A percentile compares a stretch with the other conserved stretches of the same genome.
Evolutionary conservation across 1,140 invertebrate species (phyloP).

Genomic region (Eueides isabella): DNA sequence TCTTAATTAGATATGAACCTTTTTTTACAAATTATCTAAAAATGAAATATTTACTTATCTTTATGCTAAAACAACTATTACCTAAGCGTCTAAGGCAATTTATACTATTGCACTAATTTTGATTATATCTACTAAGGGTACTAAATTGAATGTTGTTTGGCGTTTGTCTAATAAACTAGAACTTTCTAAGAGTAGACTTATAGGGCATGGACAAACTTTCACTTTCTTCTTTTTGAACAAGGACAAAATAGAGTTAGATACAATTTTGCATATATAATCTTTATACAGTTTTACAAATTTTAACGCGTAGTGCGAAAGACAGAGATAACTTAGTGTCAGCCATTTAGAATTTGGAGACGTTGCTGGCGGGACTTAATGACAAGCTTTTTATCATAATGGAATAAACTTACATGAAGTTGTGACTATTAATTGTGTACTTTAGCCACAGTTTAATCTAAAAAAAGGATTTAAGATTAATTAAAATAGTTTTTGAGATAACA

Average conservation of each 20-base stretch:
- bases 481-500: neutral
- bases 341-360: no score
- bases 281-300: neutral
- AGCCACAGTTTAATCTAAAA: neutral
- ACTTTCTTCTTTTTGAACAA: neutral
- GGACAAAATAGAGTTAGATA: neutral
- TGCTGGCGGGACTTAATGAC: no score
- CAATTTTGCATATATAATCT: neutral
- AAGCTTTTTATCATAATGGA: no score
- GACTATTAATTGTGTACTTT: no score
- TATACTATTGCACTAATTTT: neutral
- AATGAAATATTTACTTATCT: no score
- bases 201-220: conserved; percentile 1
- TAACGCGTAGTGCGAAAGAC: no score
- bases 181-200: neutral
- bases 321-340: no score
- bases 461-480: neutral
- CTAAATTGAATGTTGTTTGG: neutral
- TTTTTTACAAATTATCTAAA: no score
- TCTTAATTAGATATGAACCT: no score
- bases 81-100: neutral
- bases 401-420: no score
- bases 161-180: neutral
- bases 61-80: neutral
- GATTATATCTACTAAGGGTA: neutral